Evolutionary conservation across 2,888 invertebrate genomes (phyloP), one percentile per base, ranked within the genome.

Genomic region (Idaea dimidiata): DNA sequence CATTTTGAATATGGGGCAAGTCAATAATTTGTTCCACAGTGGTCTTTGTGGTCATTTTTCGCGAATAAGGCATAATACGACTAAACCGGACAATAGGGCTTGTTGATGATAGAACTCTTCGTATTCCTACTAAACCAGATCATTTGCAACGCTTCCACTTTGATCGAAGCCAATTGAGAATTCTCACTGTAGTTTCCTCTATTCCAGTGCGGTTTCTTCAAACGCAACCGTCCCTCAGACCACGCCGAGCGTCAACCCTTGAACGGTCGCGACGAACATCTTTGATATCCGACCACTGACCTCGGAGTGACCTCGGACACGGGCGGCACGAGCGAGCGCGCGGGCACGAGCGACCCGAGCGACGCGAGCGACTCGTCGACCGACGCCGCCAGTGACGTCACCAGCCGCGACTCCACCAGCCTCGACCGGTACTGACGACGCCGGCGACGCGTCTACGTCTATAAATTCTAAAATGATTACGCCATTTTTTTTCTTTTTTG

Each of bases 131-230:
- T n/a, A n/a, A n/a, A n/a, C n/a, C n/a, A n/a, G n/a, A n/a, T n/a
- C n/a, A n/a, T n/a, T n/a, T n/a, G n/a, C n/a, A n/a, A n/a, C n/a
- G n/a, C n/a, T n/a, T n/a, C n/a, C n/a, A n/a, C n/a, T n/a, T n/a
- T n/a, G n/a, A n/a, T n/a, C n/a, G n/a, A n/a, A n/a, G n/a, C n/a
- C n/a, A n/a, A n/a, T n/a, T n/a, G n/a, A n/a, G n/a, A n/a, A n/a
- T n/a, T n/a, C n/a, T n/a, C n/a, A n/a, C n/a, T n/a, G n/a, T n/a
- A n/a, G 10, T 43, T 43, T 43, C 14, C 10, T 10, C 10, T 14
- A 10, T 80, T 75, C 33, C 89, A 98, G 97, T 96, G 96, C 84
- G 98, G 98, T 66, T 98, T 98, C 95, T 98, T 98, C 94, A 97
- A 97, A 83, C 94, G 98, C 80, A 97, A 97, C 89, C 95, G 98